Conservation (phyloP, 2,888 invertebrate genomes). For the Erebia aethiops region DNA sequence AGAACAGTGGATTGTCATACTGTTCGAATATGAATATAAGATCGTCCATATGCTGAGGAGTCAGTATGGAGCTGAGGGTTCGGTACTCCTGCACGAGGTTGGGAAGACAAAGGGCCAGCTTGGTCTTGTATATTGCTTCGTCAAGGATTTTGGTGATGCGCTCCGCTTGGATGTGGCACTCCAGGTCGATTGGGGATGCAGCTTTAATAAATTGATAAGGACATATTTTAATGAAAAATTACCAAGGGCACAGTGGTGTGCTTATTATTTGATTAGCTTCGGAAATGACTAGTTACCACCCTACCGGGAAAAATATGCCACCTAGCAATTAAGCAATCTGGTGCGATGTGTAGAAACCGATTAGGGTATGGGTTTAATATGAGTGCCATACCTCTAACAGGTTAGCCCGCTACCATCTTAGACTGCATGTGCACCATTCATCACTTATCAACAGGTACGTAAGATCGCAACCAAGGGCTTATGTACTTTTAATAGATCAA, state of each 20-base stretch:
- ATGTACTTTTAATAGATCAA: too few species aligned
- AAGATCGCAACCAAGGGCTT: too few species aligned
- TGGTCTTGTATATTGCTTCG: conserved; percentile 73
- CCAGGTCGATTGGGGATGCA: conserved; percentile 74
- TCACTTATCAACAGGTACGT: too few species aligned
- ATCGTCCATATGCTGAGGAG: conserved; percentile 66
- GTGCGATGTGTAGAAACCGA: too few species aligned
- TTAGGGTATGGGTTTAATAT: too few species aligned
- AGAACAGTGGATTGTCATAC: conserved; percentile 70
- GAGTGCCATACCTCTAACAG: too few species aligned
- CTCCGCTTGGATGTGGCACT: conserved; percentile 79
- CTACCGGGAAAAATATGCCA: too few species aligned
- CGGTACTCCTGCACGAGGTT: conserved; percentile 66
- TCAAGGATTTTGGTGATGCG: conserved; percentile 79
- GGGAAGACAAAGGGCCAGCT: conserved; percentile 69
- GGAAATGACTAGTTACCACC: too few species aligned
- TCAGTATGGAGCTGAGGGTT: conserved; percentile 56
- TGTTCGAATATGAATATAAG: conserved; percentile 72
- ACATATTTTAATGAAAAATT: not conserved
- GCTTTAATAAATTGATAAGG: conserved; percentile 44
- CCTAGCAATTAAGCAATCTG: too few species aligned
- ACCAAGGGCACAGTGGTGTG: not conserved
- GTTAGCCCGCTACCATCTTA: too few species aligned
- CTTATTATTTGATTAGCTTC: too few species aligned
- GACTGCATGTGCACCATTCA: too few species aligned